Evolutionary conservation across 2,888 invertebrate genomes (phyloP).

Genomic region (Leptopilina myrica): DNA sequence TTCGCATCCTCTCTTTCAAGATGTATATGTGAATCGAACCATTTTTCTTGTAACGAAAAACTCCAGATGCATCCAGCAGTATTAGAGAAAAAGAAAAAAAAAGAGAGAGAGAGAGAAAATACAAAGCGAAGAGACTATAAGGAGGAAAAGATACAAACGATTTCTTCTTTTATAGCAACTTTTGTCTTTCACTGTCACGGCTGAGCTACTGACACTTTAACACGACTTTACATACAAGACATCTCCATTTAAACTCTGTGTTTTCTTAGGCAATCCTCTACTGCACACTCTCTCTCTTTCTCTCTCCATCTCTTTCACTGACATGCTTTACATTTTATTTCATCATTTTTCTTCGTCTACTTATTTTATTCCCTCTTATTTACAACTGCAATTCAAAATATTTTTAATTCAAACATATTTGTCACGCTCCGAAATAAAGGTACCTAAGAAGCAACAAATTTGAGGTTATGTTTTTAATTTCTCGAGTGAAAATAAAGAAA

Average conservation of each 20-base stretch:
- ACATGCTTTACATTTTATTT: neutral
- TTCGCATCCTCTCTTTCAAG: no score
- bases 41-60: neutral
- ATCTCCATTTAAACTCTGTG: constrained; percentile 56
- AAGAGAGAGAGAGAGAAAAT: neutral
- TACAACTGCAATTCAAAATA: neutral
- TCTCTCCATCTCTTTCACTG: constrained; percentile 1
- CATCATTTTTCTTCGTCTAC: neutral
- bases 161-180: constrained; percentile 70
- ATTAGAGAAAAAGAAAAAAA: neutral
- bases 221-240: constrained; percentile 64
- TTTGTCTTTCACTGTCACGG: constrained; percentile 67
- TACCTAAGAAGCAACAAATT: no score
- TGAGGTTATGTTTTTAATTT: no score
- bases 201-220: constrained; percentile 65
- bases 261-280: constrained; percentile 43
- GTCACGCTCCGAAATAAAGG: no score
- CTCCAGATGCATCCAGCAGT: constrained; percentile 9
- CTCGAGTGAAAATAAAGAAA: no score
- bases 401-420: no score
- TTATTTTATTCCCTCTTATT: neutral
- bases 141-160: constrained; percentile 56
- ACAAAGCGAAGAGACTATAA: constrained; percentile 6
- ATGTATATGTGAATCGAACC: neutral
- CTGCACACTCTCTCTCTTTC: neutral